Percentiles rank a stretch among this genome's conserved stretches.
Conservation (phyloP, 2,888 invertebrate species). For the Lymantria monacha region DNA sequence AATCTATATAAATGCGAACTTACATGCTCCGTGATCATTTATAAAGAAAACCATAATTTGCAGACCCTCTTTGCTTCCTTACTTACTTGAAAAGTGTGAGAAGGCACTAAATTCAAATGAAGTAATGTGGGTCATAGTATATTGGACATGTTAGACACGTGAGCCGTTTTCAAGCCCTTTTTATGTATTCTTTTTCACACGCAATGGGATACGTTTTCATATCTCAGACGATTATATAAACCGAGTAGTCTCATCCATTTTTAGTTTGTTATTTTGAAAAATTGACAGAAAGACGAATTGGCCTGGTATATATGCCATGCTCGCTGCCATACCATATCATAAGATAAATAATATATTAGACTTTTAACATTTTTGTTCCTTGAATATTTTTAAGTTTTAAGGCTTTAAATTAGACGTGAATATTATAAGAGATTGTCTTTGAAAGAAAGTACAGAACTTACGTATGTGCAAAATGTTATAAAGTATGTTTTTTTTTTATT, state of each 20-base stretch:
- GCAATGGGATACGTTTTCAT: conserved; percentile 52
- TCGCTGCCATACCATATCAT: no score
- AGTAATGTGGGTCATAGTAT: conserved; percentile 44
- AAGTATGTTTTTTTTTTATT: no score
- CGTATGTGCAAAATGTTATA: no score
- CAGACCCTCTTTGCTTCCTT: conserved; percentile 29
- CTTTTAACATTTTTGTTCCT: no score
- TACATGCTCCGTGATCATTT: conserved; percentile 49
- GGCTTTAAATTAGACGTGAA: no score
- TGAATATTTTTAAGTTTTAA: no score
- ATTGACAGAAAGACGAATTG: no score
- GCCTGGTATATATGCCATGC: no score
- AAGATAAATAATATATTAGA: no score
- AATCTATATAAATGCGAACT: conserved; percentile 77
- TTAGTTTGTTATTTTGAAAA: not conserved
- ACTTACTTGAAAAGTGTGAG: conserved; percentile 17
- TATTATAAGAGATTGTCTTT: no score
- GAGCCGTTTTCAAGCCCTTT: conserved; percentile 51
- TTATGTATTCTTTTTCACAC: conserved; percentile 67
- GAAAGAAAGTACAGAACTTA: no score
- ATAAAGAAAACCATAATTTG: conserved; percentile 38
- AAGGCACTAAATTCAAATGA: conserved; percentile 23
- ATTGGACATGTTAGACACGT: conserved; percentile 50
- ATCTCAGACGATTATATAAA: conserved; percentile 31
- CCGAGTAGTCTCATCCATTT: conserved; percentile 30